These are phyloP conservation scores for Aethes cnicana DNA, from an alignment of 2,888 invertebrate species.

Conservation along the genomic window DNA sequence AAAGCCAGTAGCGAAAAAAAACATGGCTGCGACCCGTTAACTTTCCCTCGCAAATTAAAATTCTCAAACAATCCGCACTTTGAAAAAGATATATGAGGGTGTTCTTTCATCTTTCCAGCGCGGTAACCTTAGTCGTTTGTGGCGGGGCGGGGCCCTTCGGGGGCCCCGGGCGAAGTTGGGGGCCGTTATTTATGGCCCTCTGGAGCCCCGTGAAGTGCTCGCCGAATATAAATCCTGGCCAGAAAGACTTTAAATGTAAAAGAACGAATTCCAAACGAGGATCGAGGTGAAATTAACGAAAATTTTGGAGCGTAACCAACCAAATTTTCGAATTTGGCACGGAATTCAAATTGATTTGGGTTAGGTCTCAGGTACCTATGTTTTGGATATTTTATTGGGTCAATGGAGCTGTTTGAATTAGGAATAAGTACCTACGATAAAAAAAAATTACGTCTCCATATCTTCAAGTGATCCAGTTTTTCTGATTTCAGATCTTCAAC, in stretches of 20 bases:
- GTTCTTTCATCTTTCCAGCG: slow-evolving; percentile 76
- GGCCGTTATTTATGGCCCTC: slow-evolving; percentile 77
- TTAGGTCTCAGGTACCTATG: too few relatives aligned
- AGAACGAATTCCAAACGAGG: slow-evolving; percentile 47
- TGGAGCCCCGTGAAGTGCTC: slow-evolving; percentile 77
- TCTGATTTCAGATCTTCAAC: too few relatives aligned
- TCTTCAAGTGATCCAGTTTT: too few relatives aligned
- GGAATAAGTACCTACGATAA: too few relatives aligned
- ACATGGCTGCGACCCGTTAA: slow-evolving; percentile 22
- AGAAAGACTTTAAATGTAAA: slow-evolving; percentile 74
- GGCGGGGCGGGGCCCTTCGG: slow-evolving; percentile 48
- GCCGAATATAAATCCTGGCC: slow-evolving; percentile 77
- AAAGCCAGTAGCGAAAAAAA: slow-evolving; percentile 26
- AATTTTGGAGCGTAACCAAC: slow-evolving; percentile 17
- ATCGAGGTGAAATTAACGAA: slow-evolving; percentile 26
- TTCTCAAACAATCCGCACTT: slow-evolving; percentile 78
- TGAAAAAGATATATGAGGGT: slow-evolving; percentile 79
- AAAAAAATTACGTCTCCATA: too few relatives aligned
- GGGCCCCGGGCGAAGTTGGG: slow-evolving; percentile 32
- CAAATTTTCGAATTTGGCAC: slow-evolving; percentile 5
- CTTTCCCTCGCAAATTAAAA: slow-evolving; percentile 70
- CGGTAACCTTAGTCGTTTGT: slow-evolving; percentile 76
- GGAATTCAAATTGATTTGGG: slow-evolving; percentile 6
- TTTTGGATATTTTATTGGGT: too few relatives aligned
- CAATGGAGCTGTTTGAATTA: too few relatives aligned